Percentiles rank a stretch among this genome's conserved stretches.
Evolutionary conservation across 2,113 vertebrate species (phyloP).

Genomic region (Vimba vimba): DNA sequence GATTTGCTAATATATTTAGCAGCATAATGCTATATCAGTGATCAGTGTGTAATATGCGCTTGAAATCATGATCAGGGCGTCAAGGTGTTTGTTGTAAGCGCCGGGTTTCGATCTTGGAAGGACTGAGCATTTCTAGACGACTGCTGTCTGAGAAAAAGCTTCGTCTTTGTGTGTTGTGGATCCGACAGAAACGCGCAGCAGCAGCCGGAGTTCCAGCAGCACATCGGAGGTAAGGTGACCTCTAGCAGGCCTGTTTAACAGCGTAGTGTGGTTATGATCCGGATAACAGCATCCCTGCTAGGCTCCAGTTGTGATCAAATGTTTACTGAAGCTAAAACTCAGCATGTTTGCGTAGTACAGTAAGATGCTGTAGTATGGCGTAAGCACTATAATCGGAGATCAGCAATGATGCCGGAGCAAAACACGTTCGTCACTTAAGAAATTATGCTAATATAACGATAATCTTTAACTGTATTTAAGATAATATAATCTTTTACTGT

Average conservation of each 20-base stretch:
- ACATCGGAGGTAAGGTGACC: slow-evolving; percentile 40
- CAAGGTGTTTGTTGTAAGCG: neutral
- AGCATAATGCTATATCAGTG: neutral
- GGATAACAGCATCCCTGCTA: neutral
- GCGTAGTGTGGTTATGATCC: neutral
- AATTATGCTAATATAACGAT: neutral
- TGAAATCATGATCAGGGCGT: neutral
- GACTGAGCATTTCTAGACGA: neutral
- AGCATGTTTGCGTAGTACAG: neutral
- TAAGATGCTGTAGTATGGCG: neutral
- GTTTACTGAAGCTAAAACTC: neutral
- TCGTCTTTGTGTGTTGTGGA: neutral
- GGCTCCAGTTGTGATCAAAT: neutral
- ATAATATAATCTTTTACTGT: neutral
- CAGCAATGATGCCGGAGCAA: neutral
- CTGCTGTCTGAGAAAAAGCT: neutral
- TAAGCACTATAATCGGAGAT: too few species aligned
- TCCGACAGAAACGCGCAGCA: neutral
- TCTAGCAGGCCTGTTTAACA: slow-evolving; percentile 12
- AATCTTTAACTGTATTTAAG: neutral
- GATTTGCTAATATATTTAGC: neutral
- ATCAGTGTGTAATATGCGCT: neutral
- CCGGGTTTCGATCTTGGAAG: neutral
- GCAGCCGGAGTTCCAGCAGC: neutral
- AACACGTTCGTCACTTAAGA: neutral